These are phyloP conservation scores for Candoia aspera DNA, from an alignment of 2,113 vertebrate genomes.

Conservation along the genomic window DNA sequence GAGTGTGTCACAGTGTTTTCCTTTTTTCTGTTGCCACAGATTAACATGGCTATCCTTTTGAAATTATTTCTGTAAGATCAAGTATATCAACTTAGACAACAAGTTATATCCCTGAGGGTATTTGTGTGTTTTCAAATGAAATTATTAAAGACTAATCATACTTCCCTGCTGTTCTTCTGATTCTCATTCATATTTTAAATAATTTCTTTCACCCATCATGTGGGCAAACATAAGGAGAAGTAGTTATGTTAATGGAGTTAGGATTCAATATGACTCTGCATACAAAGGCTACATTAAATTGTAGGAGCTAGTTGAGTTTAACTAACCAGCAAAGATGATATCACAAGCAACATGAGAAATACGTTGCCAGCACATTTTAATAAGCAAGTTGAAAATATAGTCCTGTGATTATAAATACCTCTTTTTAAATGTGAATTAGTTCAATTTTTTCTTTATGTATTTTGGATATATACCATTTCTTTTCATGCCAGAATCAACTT, in stretches of 20 bases:
- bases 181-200: constrained; percentile 47
- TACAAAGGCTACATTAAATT: constrained; percentile 19
- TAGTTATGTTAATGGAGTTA: constrained; percentile 29
- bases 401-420: constrained; percentile 11
- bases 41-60: neutral
- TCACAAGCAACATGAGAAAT: neutral
- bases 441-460: neutral
- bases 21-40: neutral
- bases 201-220: constrained; percentile 20
- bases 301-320: constrained; percentile 42
- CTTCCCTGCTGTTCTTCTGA: constrained; percentile 45
- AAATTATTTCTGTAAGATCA: constrained; percentile 35
- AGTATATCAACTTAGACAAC: constrained; percentile 45
- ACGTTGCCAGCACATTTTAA: neutral
- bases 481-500: neutral
- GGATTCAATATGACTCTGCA: constrained; percentile 9
- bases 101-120: constrained; percentile 16
- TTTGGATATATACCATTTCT: neutral
- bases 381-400: neutral
- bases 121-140: neutral
- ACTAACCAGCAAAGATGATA: constrained; percentile 29
- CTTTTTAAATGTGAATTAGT: neutral
- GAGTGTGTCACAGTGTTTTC: neutral
- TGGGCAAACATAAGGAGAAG: constrained; percentile 26
- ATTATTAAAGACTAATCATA: neutral